Conservation (phyloP, 2,113 vertebrate species). For the Ctenodactylus gundi region DNA sequence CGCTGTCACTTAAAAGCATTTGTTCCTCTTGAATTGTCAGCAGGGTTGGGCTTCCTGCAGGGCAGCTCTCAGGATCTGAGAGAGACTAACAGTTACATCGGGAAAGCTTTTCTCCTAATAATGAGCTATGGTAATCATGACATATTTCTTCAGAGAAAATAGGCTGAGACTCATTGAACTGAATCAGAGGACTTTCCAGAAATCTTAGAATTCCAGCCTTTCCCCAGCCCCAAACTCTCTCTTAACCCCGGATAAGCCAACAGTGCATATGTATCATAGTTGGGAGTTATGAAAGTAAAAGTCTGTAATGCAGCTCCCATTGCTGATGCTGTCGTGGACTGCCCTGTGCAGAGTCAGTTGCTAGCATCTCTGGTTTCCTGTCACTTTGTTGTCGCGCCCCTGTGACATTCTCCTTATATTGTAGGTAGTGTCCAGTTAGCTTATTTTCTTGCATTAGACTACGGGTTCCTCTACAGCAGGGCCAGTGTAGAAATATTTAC, state of each 20-base stretch:
- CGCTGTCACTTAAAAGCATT: conserved; percentile 1
- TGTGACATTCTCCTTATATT: not conserved
- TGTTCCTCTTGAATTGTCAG: not conserved
- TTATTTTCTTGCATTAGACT: not conserved
- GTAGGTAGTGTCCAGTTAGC: not conserved
- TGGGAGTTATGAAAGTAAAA: not conserved
- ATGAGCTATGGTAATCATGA: not conserved
- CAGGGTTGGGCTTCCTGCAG: not conserved
- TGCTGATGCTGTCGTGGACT: not conserved
- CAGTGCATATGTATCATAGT: not conserved
- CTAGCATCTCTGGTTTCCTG: not conserved
- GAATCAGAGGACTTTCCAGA: not conserved
- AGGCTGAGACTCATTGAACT: not conserved
- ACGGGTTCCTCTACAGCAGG: not conserved
- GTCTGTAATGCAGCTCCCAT: too few species aligned
- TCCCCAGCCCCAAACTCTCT: not conserved
- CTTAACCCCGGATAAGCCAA: not conserved
- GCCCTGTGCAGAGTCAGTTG: not conserved
- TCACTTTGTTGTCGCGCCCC: not conserved
- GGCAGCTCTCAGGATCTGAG: not conserved
- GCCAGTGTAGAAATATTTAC: not conserved
- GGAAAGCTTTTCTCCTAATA: not conserved
- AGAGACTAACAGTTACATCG: not conserved
- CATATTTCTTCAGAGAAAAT: not conserved
- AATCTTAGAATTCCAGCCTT: not conserved